A percentile compares a stretch with the other conserved stretches of the same genome.
These are phyloP conservation scores for Pipa parva DNA, from an alignment of 2,113 vertebrate genomes.

Conservation along the genomic window DNA sequence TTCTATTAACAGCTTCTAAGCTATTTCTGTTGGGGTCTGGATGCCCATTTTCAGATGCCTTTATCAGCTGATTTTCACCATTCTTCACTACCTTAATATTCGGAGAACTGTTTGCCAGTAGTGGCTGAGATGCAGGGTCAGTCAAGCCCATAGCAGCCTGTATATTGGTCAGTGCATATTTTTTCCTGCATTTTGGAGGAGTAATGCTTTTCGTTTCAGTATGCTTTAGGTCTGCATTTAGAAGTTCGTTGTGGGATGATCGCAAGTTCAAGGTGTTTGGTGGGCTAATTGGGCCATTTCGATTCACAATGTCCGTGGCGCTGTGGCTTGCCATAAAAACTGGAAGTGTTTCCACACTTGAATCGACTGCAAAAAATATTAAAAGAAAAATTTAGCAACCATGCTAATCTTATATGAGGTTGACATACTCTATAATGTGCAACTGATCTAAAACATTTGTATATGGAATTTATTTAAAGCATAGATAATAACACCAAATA, in stretches of 20 bases:
- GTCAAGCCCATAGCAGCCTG: conserved; percentile 86
- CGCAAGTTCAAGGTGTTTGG: conserved; percentile 88
- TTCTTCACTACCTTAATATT: conserved; percentile 96
- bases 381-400: conserved; percentile 6
- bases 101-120: conserved; percentile 72
- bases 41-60: conserved; percentile 78
- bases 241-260: conserved; percentile 88
- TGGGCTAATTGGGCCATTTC: conserved; percentile 65
- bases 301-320: conserved; percentile 76
- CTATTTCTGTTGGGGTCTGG: conserved; percentile 80
- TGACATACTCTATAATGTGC: no score
- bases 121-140: conserved; percentile 67
- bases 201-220: conserved; percentile 75
- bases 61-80: conserved; percentile 92
- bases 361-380: conserved; percentile 60
- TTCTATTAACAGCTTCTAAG: conserved; percentile 55
- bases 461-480: no score
- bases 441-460: background rate
- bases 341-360: conserved; percentile 69
- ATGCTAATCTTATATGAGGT: background rate
- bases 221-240: conserved; percentile 83
- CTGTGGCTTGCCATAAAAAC: conserved; percentile 82
- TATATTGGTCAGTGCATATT: conserved; percentile 82
- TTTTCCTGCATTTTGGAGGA: conserved; percentile 86
- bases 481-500: no score